phyloP scores from a whole-genome alignment of 1,140 invertebrate species.

The Pentalonia nigronervosa region DNA sequence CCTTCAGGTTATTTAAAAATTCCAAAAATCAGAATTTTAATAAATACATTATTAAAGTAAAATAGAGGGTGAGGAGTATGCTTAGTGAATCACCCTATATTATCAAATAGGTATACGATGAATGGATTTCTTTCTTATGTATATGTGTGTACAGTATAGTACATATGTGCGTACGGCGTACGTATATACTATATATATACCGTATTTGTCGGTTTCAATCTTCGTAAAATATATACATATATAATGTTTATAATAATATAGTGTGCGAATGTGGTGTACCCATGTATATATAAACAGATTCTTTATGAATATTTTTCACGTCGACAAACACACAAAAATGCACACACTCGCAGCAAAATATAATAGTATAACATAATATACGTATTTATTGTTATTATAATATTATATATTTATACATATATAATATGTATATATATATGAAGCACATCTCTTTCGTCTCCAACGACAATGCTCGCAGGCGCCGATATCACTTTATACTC shows the following conservation, averaged over 20 bases:
- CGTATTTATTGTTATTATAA: background rate
- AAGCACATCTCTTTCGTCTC: background rate
- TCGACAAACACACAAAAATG: background rate
- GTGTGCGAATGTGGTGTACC: background rate
- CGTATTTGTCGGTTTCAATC: background rate
- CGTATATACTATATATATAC: background rate
- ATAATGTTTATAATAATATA: background rate
- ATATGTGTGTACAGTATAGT: no score
- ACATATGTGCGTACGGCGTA: no score
- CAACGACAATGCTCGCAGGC: background rate
- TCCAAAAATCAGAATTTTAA: background rate
- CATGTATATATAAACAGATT: background rate
- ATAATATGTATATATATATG: background rate
- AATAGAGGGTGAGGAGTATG: background rate
- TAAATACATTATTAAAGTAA: background rate
- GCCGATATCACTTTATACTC: background rate
- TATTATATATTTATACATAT: background rate
- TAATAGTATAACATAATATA: background rate
- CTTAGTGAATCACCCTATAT: background rate
- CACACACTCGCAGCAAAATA: background rate
- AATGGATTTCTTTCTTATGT: background rate
- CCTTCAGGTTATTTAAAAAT: background rate
- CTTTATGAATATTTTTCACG: background rate
- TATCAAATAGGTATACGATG: background rate
- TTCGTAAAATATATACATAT: background rate